phyloP scores from a whole-genome alignment of 2,113 vertebrate species.

The Alces alces region DNA sequence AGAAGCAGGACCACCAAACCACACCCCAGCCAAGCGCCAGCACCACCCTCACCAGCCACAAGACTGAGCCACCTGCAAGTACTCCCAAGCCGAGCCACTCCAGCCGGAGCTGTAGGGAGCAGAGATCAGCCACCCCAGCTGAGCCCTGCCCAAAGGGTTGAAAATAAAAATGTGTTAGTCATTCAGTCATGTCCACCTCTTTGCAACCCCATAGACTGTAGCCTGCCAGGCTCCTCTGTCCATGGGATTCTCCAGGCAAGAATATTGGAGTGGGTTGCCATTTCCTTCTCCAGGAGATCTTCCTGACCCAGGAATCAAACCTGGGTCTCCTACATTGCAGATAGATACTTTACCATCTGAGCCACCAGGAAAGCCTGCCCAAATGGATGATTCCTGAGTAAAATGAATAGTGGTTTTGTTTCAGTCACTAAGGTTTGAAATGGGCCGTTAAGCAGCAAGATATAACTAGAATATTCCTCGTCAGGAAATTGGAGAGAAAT shows the following conservation, averaged over 20 bases:
- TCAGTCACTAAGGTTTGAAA: background rate
- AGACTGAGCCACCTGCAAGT: background rate
- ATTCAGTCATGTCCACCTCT: background rate
- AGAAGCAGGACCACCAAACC: too few relatives aligned
- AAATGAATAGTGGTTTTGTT: background rate
- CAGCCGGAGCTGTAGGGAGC: fast-evolving
- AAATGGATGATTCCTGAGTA: background rate
- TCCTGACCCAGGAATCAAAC: background rate
- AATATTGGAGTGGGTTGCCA: background rate
- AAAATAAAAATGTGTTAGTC: background rate
- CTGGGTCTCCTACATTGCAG: background rate
- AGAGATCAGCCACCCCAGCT: background rate
- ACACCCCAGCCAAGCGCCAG: background rate
- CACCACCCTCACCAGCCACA: background rate
- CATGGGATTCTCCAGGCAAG: background rate
- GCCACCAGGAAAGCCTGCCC: background rate
- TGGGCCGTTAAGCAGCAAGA: background rate
- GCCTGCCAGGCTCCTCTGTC: background rate
- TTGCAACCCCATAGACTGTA: background rate
- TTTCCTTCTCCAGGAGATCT: background rate
- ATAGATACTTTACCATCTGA: background rate
- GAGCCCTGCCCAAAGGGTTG: background rate
- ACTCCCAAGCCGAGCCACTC: fast-evolving
- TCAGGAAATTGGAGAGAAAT: background rate
- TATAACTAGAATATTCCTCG: background rate